Conservation (phyloP, 2,113 vertebrate species). For the Lepidothrix coronata region DNA sequence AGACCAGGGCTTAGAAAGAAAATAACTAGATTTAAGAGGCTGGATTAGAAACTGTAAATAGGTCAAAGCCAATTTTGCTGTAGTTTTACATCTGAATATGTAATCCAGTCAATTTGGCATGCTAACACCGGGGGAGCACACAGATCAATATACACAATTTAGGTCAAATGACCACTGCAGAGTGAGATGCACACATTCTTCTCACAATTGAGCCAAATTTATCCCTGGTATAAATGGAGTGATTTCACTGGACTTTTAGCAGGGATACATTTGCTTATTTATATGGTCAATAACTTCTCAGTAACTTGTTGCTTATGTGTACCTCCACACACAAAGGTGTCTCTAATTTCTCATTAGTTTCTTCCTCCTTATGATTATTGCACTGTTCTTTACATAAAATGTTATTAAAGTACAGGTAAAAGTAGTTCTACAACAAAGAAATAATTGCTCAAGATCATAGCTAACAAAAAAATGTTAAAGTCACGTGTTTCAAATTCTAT, state of each 20-base stretch:
- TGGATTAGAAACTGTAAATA: constrained; percentile 28
- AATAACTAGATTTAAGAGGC: not conserved
- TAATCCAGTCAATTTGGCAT: not conserved
- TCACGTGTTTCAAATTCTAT: not conserved
- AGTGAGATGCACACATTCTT: not conserved
- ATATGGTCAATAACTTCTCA: not conserved
- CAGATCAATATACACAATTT: not conserved
- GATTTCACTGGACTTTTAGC: not conserved
- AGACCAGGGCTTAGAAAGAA: not conserved
- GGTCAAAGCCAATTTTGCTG: constrained; percentile 7
- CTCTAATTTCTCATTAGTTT: not conserved
- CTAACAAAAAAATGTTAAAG: not conserved
- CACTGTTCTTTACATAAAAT: not conserved
- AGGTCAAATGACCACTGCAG: constrained; percentile 35
- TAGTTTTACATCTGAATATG: not conserved
- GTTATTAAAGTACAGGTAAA: not conserved
- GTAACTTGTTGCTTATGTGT: not conserved
- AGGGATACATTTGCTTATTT: not conserved
- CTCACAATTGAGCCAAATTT: not conserved
- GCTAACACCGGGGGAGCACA: not conserved
- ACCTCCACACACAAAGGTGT: not conserved
- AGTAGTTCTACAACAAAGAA: not conserved
- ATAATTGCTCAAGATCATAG: not conserved
- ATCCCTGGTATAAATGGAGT: not conserved
- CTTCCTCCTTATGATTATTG: not conserved